Evolutionary conservation across 2,113 vertebrate genomes (phyloP).

Genomic region (Rallus limicola): DNA sequence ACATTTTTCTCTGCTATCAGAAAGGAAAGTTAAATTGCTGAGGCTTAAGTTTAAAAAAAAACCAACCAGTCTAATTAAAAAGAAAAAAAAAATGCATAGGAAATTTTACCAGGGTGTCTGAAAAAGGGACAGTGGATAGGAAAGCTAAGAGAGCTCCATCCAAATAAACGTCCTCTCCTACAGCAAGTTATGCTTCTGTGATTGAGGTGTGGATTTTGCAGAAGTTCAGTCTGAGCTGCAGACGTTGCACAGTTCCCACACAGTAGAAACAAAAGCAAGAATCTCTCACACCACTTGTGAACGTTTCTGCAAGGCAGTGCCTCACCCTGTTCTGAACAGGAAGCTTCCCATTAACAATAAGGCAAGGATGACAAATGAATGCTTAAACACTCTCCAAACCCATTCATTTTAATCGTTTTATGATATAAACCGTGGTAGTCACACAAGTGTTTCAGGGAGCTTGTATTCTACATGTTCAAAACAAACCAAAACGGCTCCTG

Average conservation of each 20-base stretch:
- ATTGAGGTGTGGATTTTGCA: neutral
- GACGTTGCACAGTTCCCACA: neutral
- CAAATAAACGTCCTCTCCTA: neutral
- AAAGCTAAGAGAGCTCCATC: neutral
- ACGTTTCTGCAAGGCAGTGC: constrained; percentile 12
- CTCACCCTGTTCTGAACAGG: constrained; percentile 52
- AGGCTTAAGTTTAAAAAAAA: constrained; percentile 5
- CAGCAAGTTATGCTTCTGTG: rapidly evolving
- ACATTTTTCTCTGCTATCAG: constrained; percentile 54
- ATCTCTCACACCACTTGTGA: neutral
- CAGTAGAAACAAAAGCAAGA: constrained; percentile 16
- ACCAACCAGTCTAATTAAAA: neutral
- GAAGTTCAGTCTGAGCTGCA: neutral
- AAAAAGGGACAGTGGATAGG: neutral
- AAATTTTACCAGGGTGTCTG: neutral
- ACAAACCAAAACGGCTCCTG: neutral
- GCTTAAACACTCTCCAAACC: constrained; percentile 1
- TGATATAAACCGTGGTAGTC: neutral
- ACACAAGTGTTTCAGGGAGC: neutral
- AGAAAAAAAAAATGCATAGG: neutral
- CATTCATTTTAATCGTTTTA: constrained; percentile 31
- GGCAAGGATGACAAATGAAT: neutral
- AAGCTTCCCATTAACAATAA: constrained; percentile 52
- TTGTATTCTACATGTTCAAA: neutral
- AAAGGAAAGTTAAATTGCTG: neutral